Conservation (phyloP, 1,140 invertebrate species). For the Drosophila insularis region DNA sequence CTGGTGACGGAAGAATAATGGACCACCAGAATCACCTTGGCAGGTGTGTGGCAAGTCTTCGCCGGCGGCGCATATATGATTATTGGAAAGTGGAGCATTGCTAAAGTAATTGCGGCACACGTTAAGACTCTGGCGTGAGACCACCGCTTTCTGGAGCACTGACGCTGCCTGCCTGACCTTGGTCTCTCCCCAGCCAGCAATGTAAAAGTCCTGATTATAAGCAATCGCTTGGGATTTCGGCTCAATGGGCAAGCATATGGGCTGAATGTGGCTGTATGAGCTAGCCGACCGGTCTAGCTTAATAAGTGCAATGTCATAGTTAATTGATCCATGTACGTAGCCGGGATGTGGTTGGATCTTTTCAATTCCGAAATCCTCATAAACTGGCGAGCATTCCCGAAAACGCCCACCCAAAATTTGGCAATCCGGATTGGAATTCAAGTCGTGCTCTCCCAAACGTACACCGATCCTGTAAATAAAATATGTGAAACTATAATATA, state of each 20-base stretch:
- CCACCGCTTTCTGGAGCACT: slow-evolving; percentile 46
- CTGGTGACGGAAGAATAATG: slow-evolving; percentile 82
- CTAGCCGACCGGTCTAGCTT: slow-evolving; percentile 53
- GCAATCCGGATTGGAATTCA: slow-evolving; percentile 84
- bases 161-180: slow-evolving; percentile 26
- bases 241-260: slow-evolving; percentile 68
- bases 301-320: slow-evolving; percentile 87
- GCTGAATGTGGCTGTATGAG: slow-evolving; percentile 61
- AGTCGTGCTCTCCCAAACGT: slow-evolving; percentile 86
- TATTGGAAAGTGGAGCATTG: slow-evolving; percentile 61
- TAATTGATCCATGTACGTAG: slow-evolving; percentile 84
- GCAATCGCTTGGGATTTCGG: slow-evolving; percentile 24
- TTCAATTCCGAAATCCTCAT: slow-evolving; percentile 84
- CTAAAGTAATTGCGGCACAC: slow-evolving; percentile 54
- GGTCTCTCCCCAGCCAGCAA: slow-evolving; percentile 74
- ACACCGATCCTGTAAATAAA: slow-evolving; percentile 82
- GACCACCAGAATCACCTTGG: slow-evolving; percentile 90
- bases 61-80: slow-evolving; percentile 87
- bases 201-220: slow-evolving; percentile 56
- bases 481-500: no score
- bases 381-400: slow-evolving; percentile 82
- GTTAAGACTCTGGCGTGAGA: slow-evolving; percentile 34
- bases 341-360: slow-evolving; percentile 85
- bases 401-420: slow-evolving; percentile 44
- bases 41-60: slow-evolving; percentile 86